A percentile compares a stretch with the other conserved stretches of the same genome.
These are phyloP conservation scores for Synanthedon tipuliformis DNA, from an alignment of 2,888 invertebrate genomes.

Conservation along the genomic window DNA sequence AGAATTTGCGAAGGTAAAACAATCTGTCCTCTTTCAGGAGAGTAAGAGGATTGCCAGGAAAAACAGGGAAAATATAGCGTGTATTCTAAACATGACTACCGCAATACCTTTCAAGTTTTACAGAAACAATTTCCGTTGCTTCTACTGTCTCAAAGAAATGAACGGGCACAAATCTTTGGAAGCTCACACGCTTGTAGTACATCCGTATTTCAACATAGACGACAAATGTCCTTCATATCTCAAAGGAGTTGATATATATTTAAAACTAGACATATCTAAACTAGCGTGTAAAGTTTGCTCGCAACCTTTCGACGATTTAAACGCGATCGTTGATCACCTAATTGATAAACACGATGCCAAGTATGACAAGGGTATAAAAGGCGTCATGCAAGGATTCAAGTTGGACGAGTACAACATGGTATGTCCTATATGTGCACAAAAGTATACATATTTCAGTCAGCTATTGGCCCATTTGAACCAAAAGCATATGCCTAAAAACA, in stretches of 20 bases:
- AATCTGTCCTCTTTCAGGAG: neutral
- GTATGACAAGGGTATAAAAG: conserved; percentile 15
- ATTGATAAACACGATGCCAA: conserved; percentile 15
- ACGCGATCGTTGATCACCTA: conserved; percentile 17
- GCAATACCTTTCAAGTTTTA: conserved; percentile 30
- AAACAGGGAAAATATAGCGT: conserved; percentile 13
- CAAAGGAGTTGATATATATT: conserved; percentile 14
- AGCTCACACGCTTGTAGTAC: conserved; percentile 15
- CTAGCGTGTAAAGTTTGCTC: conserved; percentile 22
- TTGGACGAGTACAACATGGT: conserved; percentile 17
- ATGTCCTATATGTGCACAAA: conserved; percentile 17
- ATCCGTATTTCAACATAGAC: conserved; percentile 14
- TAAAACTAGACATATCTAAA: conserved; percentile 20
- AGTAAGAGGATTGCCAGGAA: conserved; percentile 3
- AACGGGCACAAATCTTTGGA: conserved; percentile 15
- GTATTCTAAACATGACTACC: conserved; percentile 20
- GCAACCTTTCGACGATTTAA: conserved; percentile 11
- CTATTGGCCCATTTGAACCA: conserved; percentile 23
- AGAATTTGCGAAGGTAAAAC: conserved; percentile 2
- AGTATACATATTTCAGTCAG: conserved; percentile 20
- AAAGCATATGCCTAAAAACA: conserved; percentile 17
- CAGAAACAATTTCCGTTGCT: conserved; percentile 25
- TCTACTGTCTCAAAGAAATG: conserved; percentile 24
- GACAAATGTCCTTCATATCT: conserved; percentile 15
- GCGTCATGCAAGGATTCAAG: conserved; percentile 17